Percentiles rank a stretch among this genome's conserved stretches.
phyloP scores from a whole-genome alignment of 2,888 invertebrate species.

The Biston betularia region DNA sequence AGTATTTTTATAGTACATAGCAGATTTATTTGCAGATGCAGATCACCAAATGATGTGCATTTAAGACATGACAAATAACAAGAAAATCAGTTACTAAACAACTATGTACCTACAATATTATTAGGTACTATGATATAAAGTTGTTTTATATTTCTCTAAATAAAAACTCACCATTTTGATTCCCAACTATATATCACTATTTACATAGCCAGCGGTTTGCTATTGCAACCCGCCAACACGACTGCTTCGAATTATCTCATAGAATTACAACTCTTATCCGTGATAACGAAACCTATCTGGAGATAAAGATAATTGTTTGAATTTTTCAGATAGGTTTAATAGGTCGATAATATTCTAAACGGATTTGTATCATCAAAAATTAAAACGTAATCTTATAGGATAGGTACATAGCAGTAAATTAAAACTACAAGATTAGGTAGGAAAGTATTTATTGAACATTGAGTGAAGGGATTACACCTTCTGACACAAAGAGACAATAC shows the following conservation, averaged over 20 bases:
- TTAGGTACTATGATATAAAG: too few relatives aligned
- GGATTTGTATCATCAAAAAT: slow-evolving; percentile 20
- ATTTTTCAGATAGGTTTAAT: slow-evolving; percentile 59
- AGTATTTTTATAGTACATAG: too few relatives aligned
- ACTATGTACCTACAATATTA: not conserved
- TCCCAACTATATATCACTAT: slow-evolving; percentile 22
- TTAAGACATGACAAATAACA: not conserved
- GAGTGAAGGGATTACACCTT: slow-evolving; percentile 65
- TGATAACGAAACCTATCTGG: slow-evolving; percentile 65
- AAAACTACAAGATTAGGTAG: slow-evolving; percentile 49
- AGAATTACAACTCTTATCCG: slow-evolving; percentile 68
- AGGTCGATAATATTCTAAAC: slow-evolving; percentile 48
- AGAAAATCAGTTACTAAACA: not conserved
- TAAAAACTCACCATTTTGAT: slow-evolving; percentile 42
- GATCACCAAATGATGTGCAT: too few relatives aligned
- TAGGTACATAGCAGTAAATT: slow-evolving; percentile 32
- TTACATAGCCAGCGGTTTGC: slow-evolving; percentile 60
- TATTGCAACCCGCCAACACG: slow-evolving; percentile 65
- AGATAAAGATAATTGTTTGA: slow-evolving; percentile 67
- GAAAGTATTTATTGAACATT: slow-evolving; percentile 78
- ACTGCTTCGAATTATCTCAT: slow-evolving; percentile 66
- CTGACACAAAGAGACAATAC: slow-evolving; percentile 61
- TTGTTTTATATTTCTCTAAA: too few relatives aligned
- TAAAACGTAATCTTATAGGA: slow-evolving; percentile 6
- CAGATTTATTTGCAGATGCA: too few relatives aligned